Evolutionary conservation across 2,797 vertebrate species (phyloP).

Genomic region (Phoebastria nigripes): DNA sequence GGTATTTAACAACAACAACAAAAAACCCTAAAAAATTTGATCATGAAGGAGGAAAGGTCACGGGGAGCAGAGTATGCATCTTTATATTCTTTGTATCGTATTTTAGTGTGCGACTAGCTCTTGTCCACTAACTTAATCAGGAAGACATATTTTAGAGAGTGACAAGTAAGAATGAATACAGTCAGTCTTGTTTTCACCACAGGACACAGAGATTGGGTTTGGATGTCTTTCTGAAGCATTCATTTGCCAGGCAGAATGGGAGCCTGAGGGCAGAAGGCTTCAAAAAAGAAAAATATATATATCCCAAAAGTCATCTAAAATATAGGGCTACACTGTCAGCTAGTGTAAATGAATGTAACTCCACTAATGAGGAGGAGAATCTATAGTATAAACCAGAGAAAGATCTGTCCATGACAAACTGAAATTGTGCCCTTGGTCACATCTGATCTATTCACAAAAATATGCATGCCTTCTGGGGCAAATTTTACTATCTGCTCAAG

Average conservation of each 20-base stretch:
- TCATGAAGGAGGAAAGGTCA: slow-evolving; percentile 37
- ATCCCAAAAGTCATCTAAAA: slow-evolving; percentile 25
- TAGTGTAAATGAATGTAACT: slow-evolving; percentile 18
- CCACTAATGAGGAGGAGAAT: background rate
- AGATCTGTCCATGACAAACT: background rate
- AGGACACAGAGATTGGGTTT: slow-evolving; percentile 14
- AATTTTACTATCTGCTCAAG: slow-evolving; percentile 2
- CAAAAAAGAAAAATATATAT: background rate
- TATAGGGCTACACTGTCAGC: background rate
- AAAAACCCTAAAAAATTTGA: background rate
- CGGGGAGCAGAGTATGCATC: background rate
- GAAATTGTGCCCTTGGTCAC: slow-evolving; percentile 29
- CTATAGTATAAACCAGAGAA: background rate
- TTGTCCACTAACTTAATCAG: slow-evolving; percentile 62
- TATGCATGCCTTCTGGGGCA: slow-evolving; percentile 19
- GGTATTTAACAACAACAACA: background rate
- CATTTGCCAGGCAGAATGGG: slow-evolving; percentile 33
- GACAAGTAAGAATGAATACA: slow-evolving; percentile 55
- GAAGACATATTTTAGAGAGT: slow-evolving; percentile 63
- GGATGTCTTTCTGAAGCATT: slow-evolving; percentile 9
- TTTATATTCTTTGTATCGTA: background rate
- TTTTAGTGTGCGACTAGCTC: background rate
- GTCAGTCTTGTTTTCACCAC: slow-evolving; percentile 24
- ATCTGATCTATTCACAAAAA: slow-evolving; percentile 39
- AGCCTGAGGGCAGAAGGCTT: slow-evolving; percentile 36